A percentile compares a stretch with the other conserved stretches of the same genome.
These are phyloP conservation scores for Ornithorhynchus anatinus DNA, from an alignment of 2,113 vertebrate genomes.

Conservation along the genomic window DNA sequence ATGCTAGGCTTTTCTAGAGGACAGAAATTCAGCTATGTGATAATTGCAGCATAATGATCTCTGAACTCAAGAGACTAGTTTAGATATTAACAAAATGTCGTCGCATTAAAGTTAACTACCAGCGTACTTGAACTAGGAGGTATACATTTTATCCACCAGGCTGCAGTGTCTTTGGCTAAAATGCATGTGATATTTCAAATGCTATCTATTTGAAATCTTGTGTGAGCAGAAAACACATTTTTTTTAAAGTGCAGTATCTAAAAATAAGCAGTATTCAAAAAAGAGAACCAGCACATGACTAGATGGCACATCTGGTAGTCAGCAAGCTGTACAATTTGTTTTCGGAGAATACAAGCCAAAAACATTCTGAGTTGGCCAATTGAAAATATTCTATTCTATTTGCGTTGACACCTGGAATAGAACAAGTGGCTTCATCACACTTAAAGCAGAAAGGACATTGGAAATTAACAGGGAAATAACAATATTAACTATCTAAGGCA, in stretches of 20 bases:
- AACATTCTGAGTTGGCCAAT: conserved; percentile 41
- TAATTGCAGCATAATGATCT: not conserved
- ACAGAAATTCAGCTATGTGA: not conserved
- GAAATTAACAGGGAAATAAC: conserved; percentile 28
- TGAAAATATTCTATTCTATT: conserved; percentile 39
- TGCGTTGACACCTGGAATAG: conserved; percentile 44
- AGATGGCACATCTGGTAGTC: conserved; percentile 52
- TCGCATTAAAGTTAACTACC: not conserved
- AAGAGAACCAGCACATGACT: conserved; percentile 29
- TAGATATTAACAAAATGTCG: conserved; percentile 8
- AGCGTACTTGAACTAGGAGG: conserved; percentile 14
- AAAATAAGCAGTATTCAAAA: conserved; percentile 55
- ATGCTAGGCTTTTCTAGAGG: not conserved
- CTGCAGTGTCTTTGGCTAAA: not conserved
- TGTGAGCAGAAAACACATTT: conserved; percentile 44
- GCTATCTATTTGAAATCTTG: not conserved
- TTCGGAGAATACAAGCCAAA: conserved; percentile 46
- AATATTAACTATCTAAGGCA: conserved; percentile 13
- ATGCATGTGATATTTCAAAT: not conserved
- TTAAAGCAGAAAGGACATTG: conserved; percentile 38
- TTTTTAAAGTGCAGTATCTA: conserved; percentile 36
- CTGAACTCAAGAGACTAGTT: conserved; percentile 7
- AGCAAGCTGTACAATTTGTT: conserved; percentile 43
- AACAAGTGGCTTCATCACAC: conserved; percentile 37
- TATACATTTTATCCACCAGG: not conserved